Conservation (phyloP, 2,888 invertebrate species). For the Thalpophila matura region DNA sequence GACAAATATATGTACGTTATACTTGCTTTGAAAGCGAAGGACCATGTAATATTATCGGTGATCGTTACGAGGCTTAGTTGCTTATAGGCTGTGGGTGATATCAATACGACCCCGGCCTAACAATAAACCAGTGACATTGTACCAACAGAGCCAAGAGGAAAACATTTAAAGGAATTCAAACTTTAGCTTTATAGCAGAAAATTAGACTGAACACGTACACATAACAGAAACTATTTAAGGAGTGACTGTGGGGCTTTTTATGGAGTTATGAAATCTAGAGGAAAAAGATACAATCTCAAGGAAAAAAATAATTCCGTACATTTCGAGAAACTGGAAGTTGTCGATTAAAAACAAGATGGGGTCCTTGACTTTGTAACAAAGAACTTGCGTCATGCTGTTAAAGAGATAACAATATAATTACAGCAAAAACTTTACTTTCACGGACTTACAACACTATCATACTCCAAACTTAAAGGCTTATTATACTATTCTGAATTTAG, state of each 20-base stretch:
- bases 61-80: constrained; percentile 5
- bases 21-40: neutral
- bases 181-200: constrained; percentile 47
- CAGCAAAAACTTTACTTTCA: constrained; percentile 43
- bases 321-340: constrained; percentile 76
- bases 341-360: constrained; percentile 67
- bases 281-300: constrained; percentile 76
- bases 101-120: constrained; percentile 38
- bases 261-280: constrained; percentile 65
- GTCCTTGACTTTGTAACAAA: constrained; percentile 81
- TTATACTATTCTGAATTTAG: too few species aligned
- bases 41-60: constrained; percentile 9
- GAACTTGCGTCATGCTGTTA: constrained; percentile 52
- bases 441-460: constrained; percentile 19
- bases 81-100: constrained; percentile 47
- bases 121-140: constrained; percentile 54
- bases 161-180: constrained; percentile 51
- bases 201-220: constrained; percentile 58
- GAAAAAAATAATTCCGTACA: constrained; percentile 76
- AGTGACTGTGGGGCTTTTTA: too few species aligned
- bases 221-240: constrained; percentile 47
- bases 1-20: neutral
- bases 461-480: neutral
- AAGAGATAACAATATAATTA: constrained; percentile 51
- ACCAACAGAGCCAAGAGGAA: constrained; percentile 49